Conservation (phyloP, 2,113 vertebrate species). For the Gila orcuttii region DNA sequence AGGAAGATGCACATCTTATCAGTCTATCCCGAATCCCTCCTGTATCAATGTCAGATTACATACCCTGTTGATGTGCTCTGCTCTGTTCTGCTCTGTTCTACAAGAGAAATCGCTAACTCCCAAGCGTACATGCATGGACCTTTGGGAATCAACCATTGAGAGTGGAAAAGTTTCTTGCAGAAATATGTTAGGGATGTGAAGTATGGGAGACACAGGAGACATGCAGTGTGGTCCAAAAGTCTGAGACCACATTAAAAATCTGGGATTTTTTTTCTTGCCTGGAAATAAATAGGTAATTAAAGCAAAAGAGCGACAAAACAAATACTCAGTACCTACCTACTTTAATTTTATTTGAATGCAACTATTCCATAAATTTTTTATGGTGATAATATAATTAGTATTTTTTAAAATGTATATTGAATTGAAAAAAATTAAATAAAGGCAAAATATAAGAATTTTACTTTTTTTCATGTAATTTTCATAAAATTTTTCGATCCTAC, state of each 20-base stretch:
- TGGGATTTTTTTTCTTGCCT: too few species aligned
- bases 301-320: too few species aligned
- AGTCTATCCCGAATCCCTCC: slow-evolving; percentile 43
- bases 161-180: slow-evolving; percentile 57
- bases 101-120: slow-evolving; percentile 44
- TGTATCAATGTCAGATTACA: slow-evolving; percentile 51
- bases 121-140: slow-evolving; percentile 55
- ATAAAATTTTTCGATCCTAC: background rate
- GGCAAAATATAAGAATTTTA: too few species aligned
- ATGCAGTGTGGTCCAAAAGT: background rate
- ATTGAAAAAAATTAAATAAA: too few species aligned
- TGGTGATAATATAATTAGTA: too few species aligned
- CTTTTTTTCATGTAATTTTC: too few species aligned
- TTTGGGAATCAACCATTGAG: slow-evolving; percentile 71
- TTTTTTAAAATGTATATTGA: too few species aligned
- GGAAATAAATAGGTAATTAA: too few species aligned
- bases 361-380: too few species aligned
- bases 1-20: slow-evolving; percentile 54
- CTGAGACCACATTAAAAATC: background rate
- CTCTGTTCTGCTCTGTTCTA: slow-evolving; percentile 58
- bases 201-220: background rate
- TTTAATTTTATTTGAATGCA: too few species aligned
- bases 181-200: slow-evolving; percentile 8
- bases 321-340: too few species aligned
- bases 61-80: slow-evolving; percentile 18